Base-by-base conservation (phyloP, 2,113 vertebrate species). In the Alethe castanea region DNA sequence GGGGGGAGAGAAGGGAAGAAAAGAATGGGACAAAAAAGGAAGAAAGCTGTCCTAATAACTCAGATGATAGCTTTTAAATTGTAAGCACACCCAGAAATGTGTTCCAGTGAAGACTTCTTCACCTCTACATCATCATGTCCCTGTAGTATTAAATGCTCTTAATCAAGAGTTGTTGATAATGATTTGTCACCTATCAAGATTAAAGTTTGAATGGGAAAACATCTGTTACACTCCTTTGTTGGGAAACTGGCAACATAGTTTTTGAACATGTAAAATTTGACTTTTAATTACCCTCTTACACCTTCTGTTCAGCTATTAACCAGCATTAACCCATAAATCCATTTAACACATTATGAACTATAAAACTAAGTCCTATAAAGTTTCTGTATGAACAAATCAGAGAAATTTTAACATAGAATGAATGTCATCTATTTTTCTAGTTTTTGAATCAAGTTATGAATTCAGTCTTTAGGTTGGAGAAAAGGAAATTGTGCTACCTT, bases 121-220 rank as follows among this genome's bases (percentile, higher is more conserved):
- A 96, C 66, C 44, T 82, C 47, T 56, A 71, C 52, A 69, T 56
- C 77, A 48, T 19, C 70, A 35, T 33, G 40, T 88, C 82, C 57
- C 64, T 38, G 45, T 25, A 95, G 96, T 76, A 92, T 35, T 65
- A 72, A 81, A 94, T 81, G 73, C 70, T 93, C 52, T 92, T 92
- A 92, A 93, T 96, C 95, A 96, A 96, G 84, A 91, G 91, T 86
- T 94, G 60, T 86, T 47, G 61, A 90, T 94, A 97, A 97, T 81
- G 86, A 94, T 64, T 53, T 79, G 93, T 90, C 92, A 96, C 95
- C 87, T 85, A 87, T 82, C 90, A 93, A 91, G 87, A 72, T 92
- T 96, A 89, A 92, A 95, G 90, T 93, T 82, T 92, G 87, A 84
- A 97, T 54, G 50, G n/a, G 87, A 78, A 90, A 97, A 95, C 96